Evolutionary conservation across 1,140 invertebrate species (phyloP), one percentile per base, ranked within the genome.

Genomic region (Tetramorium parvispinum): DNA sequence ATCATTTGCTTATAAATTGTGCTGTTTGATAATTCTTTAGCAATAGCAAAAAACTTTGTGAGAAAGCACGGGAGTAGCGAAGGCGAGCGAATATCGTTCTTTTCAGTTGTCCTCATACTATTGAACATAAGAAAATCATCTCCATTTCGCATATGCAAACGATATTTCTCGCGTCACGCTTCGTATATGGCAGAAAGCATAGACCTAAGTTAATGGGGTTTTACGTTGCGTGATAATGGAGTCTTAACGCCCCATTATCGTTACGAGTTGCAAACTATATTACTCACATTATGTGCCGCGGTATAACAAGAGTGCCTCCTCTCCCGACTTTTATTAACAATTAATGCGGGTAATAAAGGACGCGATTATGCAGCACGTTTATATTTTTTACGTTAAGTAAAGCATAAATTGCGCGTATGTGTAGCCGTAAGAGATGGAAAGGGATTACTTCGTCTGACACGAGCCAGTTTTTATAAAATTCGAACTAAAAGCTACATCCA

Each of bases 221-320:
- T 87, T 85, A 85, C 68, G 87, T 88, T 86, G 49, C 87, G 75
- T 70, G 85, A 88, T 88, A 88, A 88, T 88, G 83, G 85, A 86
- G 87, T 77, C 85, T 88, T 85, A 78, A 76, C 65, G 55, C 24
- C 53, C 86, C 73, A 87, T 87, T 87, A 87, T 87, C 86, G 83
- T 85, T 87, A 87, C 59, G 71, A 87, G 63, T 87, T 85, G 83
- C 73, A 87, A 85, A 87, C 79, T 87, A 87, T 85, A 87, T 87
- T 85, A 71, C 13, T 55, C 51, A 76, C 71, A 71, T 86, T 78
- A 82, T 70, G 75, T 70, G 66, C 24, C 49, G 68, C 46, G 68
- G 27, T 87, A 87, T 87, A 85, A 87, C 66, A 71, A 73, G 65
- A 73, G 57, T 53, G 32, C 46, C 16, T 83, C 68, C 78, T 83